These are phyloP conservation scores for Lontra canadensis DNA, from an alignment of 2,113 vertebrate species.

Conservation along the genomic window DNA sequence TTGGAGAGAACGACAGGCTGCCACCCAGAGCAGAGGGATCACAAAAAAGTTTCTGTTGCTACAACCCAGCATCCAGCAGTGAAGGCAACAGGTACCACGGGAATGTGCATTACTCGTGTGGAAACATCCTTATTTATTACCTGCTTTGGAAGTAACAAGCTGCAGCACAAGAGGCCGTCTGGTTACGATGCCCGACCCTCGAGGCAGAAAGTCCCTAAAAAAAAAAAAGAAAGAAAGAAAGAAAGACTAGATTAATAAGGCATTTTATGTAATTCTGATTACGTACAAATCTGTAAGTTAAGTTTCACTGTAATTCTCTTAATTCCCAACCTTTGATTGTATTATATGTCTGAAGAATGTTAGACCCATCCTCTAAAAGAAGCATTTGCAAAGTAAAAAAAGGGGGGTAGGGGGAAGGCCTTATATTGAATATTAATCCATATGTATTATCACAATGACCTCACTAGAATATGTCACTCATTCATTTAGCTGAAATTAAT, in stretches of 20 bases:
- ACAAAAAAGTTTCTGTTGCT: neutral
- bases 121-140: constrained; percentile 69
- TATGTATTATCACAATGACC: neutral
- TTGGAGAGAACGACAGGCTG: neutral
- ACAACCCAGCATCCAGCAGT: neutral
- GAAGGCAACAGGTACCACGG: neutral
- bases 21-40: neutral
- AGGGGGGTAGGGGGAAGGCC: no score
- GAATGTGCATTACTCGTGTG: fast-evolving
- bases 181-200: constrained; percentile 88
- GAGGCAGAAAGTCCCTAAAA: constrained; percentile 87
- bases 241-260: constrained; percentile 4
- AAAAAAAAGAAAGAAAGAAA: constrained; percentile 25
- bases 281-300: neutral
- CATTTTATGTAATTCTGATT: neutral
- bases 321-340: neutral
- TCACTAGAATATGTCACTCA: neutral
- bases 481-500: neutral
- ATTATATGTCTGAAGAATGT: neutral
- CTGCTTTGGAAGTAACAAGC: constrained; percentile 88
- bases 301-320: neutral
- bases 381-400: neutral
- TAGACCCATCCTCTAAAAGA: neutral
- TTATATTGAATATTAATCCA: neutral
- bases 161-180: constrained; percentile 86